Evolutionary conservation across 2,113 vertebrate genomes (phyloP).

Genomic region (Mus spicilegus): DNA sequence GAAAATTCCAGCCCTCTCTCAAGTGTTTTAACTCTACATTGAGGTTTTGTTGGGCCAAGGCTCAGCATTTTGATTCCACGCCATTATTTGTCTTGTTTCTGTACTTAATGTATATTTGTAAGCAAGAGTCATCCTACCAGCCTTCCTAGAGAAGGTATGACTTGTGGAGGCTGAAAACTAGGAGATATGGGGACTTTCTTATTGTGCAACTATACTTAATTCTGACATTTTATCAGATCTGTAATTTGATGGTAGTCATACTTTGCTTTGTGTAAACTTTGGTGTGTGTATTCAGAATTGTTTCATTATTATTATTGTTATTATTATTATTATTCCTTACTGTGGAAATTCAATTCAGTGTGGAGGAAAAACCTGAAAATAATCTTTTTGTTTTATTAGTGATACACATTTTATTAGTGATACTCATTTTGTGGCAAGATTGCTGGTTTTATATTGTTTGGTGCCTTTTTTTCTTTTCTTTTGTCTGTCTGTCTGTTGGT

Average conservation of each 20-base stretch:
- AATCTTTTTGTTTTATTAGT: constrained; percentile 3
- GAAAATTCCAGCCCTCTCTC: constrained; percentile 68
- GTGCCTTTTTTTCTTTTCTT: background rate
- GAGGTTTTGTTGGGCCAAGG: constrained; percentile 64
- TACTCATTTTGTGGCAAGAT: constrained; percentile 10
- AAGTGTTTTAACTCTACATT: background rate
- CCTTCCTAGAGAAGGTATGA: constrained; percentile 33
- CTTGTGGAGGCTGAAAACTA: background rate
- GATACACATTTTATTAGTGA: no score
- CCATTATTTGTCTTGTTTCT: background rate
- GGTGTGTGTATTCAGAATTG: background rate
- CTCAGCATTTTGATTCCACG: constrained; percentile 48
- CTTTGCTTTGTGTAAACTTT: background rate
- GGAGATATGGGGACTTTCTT: background rate
- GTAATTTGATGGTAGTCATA: background rate
- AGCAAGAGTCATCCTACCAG: background rate
- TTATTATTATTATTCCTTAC: background rate
- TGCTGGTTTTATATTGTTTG: constrained; percentile 29
- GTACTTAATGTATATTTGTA: constrained; percentile 26
- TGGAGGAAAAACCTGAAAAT: constrained; percentile 33
- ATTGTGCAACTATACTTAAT: background rate
- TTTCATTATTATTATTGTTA: background rate
- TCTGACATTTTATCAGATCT: background rate
- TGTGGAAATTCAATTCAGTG: background rate
- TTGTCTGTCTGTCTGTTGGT: background rate